phyloP scores from a whole-genome alignment of 2,797 vertebrate genomes.

The Lophotriccus pileatus region DNA sequence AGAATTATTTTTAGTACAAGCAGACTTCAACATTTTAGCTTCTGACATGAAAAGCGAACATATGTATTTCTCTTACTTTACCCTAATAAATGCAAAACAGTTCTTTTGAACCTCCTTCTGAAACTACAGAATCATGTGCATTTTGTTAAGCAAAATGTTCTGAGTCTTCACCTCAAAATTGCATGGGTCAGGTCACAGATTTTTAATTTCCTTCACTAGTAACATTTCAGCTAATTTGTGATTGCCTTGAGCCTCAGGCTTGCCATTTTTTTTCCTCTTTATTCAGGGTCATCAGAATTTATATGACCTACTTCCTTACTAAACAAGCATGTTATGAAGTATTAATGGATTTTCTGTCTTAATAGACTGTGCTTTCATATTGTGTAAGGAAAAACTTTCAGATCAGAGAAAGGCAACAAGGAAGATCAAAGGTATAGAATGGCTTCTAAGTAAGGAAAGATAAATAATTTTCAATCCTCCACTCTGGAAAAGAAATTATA shows the following conservation, averaged over 20 bases:
- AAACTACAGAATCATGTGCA: neutral
- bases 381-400: neutral
- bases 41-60: neutral
- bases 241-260: slow-evolving; percentile 3
- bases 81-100: neutral
- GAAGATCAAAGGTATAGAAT: slow-evolving; percentile 6
- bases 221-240: neutral
- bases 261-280: neutral
- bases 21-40: neutral
- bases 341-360: slow-evolving; percentile 9
- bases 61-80: neutral
- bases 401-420: neutral
- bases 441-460: neutral
- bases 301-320: slow-evolving; percentile 8
- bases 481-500: neutral
- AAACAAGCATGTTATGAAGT: slow-evolving; percentile 10
- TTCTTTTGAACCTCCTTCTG: neutral
- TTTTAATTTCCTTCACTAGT: neutral
- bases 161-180: neutral
- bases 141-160: neutral
- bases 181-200: neutral
- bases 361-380: neutral
- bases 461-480: neutral
- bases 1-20: neutral
- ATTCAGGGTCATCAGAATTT: slow-evolving; percentile 26